Base-by-base conservation (phyloP, 1,140 invertebrate species). In the Hycleus phaleratus region DNA sequence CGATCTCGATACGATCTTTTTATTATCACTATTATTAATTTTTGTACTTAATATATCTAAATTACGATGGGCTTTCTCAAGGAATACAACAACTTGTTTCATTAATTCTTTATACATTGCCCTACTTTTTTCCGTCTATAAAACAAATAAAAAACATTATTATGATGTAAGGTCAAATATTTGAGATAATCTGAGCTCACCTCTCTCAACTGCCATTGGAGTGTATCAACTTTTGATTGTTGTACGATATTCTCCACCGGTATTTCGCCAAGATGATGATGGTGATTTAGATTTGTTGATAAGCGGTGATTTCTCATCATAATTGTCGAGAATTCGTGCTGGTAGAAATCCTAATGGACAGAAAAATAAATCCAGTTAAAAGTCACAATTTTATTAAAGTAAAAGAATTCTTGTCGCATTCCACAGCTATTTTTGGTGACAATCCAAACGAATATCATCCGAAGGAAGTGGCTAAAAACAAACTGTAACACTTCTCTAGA, bases 151-250 rank as follows among this genome's bases (percentile, higher is more conserved):
- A 43, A 18, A 47, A 10, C 38, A 45, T 4, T 12, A 18, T 18
- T 12, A 46, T 32, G 1, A 42, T 42, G 40, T 42, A 42, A 42
- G 11, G 40, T n/a, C 40, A 42, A 42, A 42, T 42, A 10, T n/a
- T 42, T 11, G 9, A 0, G 40, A 49, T 45, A 0, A 7, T 32
- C 32, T 7, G 26, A 57, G 72, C 73, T 68, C 78, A 89, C 87
- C 84, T 90, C 86, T 76, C 85, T 85, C 46, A 90, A 72, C 73
- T 89, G 87, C 87, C 87, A 90, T 69, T 87, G 81, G 57, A 90
- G 74, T 50, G 86, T 87, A 64, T 87, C 84, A 62, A 89, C 80
- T 73, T 88, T 85, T 67, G 83, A 84, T 71, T 88, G 84, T 57
- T 87, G 77, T 51, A 81, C 80, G 59, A 83, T 81, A 64, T 81